Evolutionary conservation across 2,888 invertebrate genomes (phyloP).

Genomic region (Synergus itoensis): DNA sequence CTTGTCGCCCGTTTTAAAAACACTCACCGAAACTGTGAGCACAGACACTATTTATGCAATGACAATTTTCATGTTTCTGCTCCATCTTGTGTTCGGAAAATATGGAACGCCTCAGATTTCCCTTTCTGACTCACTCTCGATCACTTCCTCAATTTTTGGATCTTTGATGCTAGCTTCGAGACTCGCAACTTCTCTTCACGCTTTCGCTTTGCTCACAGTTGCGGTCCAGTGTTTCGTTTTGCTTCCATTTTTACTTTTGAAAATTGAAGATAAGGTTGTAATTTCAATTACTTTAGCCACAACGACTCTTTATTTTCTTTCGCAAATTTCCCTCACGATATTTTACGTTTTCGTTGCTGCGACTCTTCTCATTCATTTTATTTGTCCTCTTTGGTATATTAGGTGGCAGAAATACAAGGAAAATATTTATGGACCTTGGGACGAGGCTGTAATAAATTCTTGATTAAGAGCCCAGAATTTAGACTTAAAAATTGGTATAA

Average conservation of each 20-base stretch:
- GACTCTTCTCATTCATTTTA: conserved; percentile 83
- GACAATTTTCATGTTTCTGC: conserved; percentile 91
- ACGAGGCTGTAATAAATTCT: conserved; percentile 87
- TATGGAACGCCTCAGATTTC: conserved; percentile 93
- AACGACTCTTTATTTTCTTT: conserved; percentile 79
- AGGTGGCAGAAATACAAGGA: conserved; percentile 89
- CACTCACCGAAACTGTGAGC: conserved; percentile 96
- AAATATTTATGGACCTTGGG: conserved; percentile 99
- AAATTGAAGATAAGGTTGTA: conserved; percentile 81
- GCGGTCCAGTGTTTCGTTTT: conserved; percentile 94
- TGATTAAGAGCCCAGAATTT: conserved; percentile 39
- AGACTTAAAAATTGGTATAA: not conserved
- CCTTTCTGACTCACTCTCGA: conserved; percentile 93
- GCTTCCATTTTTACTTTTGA: conserved; percentile 88
- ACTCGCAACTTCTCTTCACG: conserved; percentile 90
- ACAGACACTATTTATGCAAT: conserved; percentile 98
- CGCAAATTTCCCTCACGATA: conserved; percentile 80
- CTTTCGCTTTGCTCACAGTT: conserved; percentile 93
- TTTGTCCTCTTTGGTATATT: conserved; percentile 88
- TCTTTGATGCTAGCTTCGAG: conserved; percentile 97
- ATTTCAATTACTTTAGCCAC: conserved; percentile 80
- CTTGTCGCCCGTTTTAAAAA: conserved; percentile 94
- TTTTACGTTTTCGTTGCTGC: conserved; percentile 82
- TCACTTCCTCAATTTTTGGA: conserved; percentile 97
- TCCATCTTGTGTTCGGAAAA: conserved; percentile 95